These are phyloP conservation scores for Diplazon laetatorius DNA, from an alignment of 2,888 invertebrate species.

Conservation along the genomic window DNA sequence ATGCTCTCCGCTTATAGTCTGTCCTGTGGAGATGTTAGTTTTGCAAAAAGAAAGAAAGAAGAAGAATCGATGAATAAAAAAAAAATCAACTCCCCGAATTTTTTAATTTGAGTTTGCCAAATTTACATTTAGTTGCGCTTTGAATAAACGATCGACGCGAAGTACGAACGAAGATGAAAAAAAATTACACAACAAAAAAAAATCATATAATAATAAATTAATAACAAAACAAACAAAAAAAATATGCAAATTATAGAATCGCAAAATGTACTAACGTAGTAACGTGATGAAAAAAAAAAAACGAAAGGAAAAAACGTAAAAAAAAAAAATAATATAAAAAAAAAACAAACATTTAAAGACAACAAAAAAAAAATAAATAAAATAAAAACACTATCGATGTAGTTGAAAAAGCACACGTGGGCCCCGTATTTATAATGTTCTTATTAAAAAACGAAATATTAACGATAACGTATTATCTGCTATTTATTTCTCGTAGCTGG, in stretches of 20 bases:
- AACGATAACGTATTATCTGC: slow-evolving; percentile 79
- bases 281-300: slow-evolving; percentile 60
- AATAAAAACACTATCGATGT: slow-evolving; percentile 76
- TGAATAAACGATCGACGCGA: slow-evolving; percentile 59
- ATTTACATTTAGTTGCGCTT: slow-evolving; percentile 55
- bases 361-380: slow-evolving; percentile 61
- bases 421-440: slow-evolving; percentile 80
- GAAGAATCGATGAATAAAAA: too few species aligned
- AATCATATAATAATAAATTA: too few species aligned
- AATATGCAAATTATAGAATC: slow-evolving; percentile 63
- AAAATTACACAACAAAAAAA: slow-evolving; percentile 64
- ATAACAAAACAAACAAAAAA: slow-evolving; percentile 69
- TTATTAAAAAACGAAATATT: slow-evolving; percentile 77
- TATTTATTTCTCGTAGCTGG: slow-evolving; percentile 79
- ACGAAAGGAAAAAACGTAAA: slow-evolving; percentile 63
- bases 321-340: slow-evolving; percentile 68
- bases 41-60: slow-evolving; percentile 40
- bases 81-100: slow-evolving; percentile 22
- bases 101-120: too few species aligned
- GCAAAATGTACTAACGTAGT: slow-evolving; percentile 62
- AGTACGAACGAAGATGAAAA: slow-evolving; percentile 65
- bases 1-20: slow-evolving; percentile 61
- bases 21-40: slow-evolving; percentile 58
- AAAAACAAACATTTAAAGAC: slow-evolving; percentile 70
- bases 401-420: slow-evolving; percentile 77